These are phyloP conservation scores for Hippocampus abdominalis DNA, from an alignment of 2,113 vertebrate species.

Conservation along the genomic window DNA sequence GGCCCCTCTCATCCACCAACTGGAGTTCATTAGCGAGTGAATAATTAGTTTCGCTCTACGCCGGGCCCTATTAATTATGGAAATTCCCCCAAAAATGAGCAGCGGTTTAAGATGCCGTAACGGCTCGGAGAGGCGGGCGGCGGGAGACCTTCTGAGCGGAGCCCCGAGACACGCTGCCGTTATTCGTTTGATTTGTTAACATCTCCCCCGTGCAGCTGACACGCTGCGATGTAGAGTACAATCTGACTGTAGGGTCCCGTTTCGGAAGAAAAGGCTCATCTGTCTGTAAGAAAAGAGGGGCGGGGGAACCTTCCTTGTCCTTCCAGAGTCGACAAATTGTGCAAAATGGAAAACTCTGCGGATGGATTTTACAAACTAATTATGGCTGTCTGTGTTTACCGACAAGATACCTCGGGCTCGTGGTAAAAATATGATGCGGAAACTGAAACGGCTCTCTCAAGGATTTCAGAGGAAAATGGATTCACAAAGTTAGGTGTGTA, in stretches of 20 bases:
- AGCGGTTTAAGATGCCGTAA: conserved; percentile 28
- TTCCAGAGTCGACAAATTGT: conserved; percentile 18
- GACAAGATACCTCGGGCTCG: neutral
- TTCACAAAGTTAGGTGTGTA: neutral
- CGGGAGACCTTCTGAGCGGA: conserved; percentile 7
- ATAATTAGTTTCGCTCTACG: conserved; percentile 47
- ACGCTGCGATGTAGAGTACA: conserved; percentile 24
- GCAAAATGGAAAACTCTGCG: conserved; percentile 11
- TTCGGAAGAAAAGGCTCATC: conserved; percentile 23
- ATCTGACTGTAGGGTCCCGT: conserved; percentile 25
- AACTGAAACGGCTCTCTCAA: neutral
- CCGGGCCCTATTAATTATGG: conserved; percentile 36
- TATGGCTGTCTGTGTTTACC: conserved; percentile 5
- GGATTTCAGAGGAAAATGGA: neutral
- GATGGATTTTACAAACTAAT: conserved; percentile 4
- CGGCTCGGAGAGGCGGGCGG: conserved; percentile 22
- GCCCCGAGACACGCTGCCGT: conserved; percentile 25
- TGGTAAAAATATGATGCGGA: conserved; percentile 1
- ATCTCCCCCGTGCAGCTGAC: conserved; percentile 35
- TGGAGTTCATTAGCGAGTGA: conserved; percentile 35
- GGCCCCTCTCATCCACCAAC: conserved; percentile 12
- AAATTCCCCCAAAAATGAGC: conserved; percentile 33
- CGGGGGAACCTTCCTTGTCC: neutral
- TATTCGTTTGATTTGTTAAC: conserved; percentile 40
- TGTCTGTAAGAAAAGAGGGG: conserved; percentile 12